phyloP scores from a whole-genome alignment of 2,113 vertebrate species.

The Sitta europaea region DNA sequence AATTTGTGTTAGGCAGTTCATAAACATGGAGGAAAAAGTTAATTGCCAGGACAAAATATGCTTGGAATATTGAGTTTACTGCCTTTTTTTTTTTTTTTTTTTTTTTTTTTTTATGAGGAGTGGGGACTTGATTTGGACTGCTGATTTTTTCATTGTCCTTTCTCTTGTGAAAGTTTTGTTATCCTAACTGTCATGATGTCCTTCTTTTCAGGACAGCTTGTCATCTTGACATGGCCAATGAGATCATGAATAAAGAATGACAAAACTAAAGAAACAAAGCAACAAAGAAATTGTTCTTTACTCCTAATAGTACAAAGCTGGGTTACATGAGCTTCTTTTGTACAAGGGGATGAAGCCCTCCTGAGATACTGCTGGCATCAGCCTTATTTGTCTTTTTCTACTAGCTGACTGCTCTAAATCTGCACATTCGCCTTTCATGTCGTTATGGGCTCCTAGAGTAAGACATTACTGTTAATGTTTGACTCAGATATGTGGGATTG shows the following conservation, averaged over 20 bases:
- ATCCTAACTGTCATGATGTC: not conserved
- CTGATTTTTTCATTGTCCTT: not conserved
- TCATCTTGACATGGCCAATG: not conserved
- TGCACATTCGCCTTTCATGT: not conserved
- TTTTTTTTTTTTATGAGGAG: not conserved
- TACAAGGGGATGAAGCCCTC: not conserved
- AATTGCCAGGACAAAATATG: not conserved
- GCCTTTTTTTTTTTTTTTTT: not conserved
- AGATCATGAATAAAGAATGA: not conserved
- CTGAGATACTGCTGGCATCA: not conserved
- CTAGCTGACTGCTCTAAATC: not conserved
- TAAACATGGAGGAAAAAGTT: not conserved
- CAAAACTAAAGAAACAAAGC: not conserved
- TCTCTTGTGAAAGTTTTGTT: not conserved
- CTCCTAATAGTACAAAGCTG: not conserved
- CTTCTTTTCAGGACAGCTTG: not conserved
- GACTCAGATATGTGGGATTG: conserved; percentile 10
- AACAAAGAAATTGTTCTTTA: not conserved
- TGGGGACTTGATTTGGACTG: not conserved
- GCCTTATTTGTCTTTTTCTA: not conserved
- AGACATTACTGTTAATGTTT: conserved; percentile 44
- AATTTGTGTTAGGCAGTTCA: not conserved
- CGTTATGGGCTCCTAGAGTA: not conserved
- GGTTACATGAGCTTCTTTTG: not conserved
- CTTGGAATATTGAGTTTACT: not conserved